Base-by-base conservation (phyloP, 1,140 invertebrate species). In the Cyclargus thomasi region DNA sequence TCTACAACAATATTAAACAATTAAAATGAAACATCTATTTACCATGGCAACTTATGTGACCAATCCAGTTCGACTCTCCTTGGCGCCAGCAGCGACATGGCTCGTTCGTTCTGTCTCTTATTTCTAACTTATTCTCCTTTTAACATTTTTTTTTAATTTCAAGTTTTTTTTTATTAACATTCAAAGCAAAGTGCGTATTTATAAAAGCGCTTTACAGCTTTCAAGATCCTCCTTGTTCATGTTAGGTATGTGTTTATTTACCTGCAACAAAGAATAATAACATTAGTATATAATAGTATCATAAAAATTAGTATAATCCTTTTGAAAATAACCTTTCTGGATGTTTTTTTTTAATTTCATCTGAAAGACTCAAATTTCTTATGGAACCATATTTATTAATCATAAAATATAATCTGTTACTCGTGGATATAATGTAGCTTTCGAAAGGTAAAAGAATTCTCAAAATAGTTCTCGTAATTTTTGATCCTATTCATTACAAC, bases 81-180 rank as follows among this genome's bases (percentile, higher is more conserved):
- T 18, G 85, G 86, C 22, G 86, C 86, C 6, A 89, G 80, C 23
- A 89, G 72, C 74, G 86, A 89, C 86, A 89, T 89, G 18, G 18
- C 21, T 20, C 10, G 10, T 59, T 59, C 20, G 55, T 71, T 74
- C 63, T 75, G 23, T 78, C 64, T 73, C 47, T 57, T 6, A 75
- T 76, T 39, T 72, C 62, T 66, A 14, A 47, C 10, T 47, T 47
- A 47, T 47, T 47, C 22, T 62, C 63, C 47, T 10, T 68, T 70
- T 59, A 59, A 6, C 18, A 59, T 59, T 21, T 5, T 57, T 11
- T 5, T 5, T 5, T 17, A 16, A 55, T 17, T 55, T 17, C 18
- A 18, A 11, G 18, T n/a, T 59, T 59, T 21, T 59, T 59, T 20
- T 10, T 59, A 59, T 21, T 8, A 59, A 59, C 17, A 21, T 20